phyloP scores from a whole-genome alignment of 2,888 invertebrate genomes.

The Hetaerina titia region DNA sequence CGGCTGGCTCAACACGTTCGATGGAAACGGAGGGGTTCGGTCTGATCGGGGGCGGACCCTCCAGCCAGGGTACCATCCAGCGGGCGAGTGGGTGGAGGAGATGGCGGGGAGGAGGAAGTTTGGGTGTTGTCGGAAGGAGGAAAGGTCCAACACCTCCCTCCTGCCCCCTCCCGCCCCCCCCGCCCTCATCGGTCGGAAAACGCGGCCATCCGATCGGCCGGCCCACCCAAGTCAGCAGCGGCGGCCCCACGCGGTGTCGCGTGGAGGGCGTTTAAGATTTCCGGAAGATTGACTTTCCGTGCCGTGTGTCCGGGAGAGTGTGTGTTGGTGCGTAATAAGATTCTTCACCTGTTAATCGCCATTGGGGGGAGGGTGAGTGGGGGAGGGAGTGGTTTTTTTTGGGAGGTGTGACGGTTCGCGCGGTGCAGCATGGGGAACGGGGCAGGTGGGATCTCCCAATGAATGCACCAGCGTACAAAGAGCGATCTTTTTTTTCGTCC shows the following conservation, averaged over 20 bases:
- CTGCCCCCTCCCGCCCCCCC: no score
- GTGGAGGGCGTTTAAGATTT: neutral
- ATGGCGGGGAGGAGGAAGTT: neutral
- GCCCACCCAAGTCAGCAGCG: neutral
- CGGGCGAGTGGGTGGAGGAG: no score
- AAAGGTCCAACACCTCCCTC: no score
- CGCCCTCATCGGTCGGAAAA: neutral
- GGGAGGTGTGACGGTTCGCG: neutral
- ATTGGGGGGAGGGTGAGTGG: neutral
- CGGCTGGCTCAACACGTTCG: neutral
- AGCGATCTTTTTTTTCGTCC: neutral
- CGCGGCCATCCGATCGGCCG: neutral
- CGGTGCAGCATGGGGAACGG: neutral
- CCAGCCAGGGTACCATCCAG: no score
- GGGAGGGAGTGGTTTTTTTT: neutral
- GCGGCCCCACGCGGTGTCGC: neutral
- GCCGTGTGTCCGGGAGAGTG: neutral
- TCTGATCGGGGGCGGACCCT: no score
- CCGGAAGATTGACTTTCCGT: constrained; percentile 1
- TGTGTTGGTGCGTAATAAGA: neutral
- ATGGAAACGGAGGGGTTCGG: neutral
- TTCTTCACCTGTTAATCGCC: neutral
- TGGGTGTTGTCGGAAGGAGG: neutral
- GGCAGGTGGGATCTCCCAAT: neutral
- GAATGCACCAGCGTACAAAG: neutral